Percentiles rank a stretch among this genome's conserved stretches.
Conservation (phyloP, 1,140 invertebrate species). For the Papilio glaucus region DNA sequence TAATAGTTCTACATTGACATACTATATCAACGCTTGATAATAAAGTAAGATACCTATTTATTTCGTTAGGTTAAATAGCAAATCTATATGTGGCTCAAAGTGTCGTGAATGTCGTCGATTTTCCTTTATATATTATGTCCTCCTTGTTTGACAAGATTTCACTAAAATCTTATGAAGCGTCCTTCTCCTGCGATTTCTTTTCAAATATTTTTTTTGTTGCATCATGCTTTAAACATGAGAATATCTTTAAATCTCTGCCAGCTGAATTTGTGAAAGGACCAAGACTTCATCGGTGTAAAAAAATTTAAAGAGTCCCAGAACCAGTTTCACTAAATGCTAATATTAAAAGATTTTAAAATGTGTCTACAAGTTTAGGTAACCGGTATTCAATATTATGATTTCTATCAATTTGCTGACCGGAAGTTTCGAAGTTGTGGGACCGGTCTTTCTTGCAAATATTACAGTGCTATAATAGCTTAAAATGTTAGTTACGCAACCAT, state of each 20-base stretch:
- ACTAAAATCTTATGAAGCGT: too few species aligned
- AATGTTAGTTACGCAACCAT: background rate
- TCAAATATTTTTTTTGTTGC: background rate
- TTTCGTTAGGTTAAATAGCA: too few species aligned
- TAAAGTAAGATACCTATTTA: too few species aligned
- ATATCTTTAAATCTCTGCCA: background rate
- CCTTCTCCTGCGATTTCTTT: too few species aligned
- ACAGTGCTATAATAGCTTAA: constrained; percentile 2
- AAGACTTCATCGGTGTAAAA: background rate
- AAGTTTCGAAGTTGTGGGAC: background rate
- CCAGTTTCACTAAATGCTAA: background rate
- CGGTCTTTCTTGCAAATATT: constrained; percentile 13
- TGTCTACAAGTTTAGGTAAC: constrained; percentile 9
- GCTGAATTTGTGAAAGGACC: background rate
- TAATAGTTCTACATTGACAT: too few species aligned
- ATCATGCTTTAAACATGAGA: background rate
- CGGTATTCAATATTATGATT: background rate
- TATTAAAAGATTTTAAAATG: background rate
- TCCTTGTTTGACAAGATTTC: too few species aligned
- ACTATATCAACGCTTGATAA: too few species aligned
- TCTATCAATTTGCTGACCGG: background rate
- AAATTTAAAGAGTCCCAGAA: background rate
- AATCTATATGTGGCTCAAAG: too few species aligned
- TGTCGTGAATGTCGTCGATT: too few species aligned
- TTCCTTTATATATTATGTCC: too few species aligned